phyloP scores from a whole-genome alignment of 2,113 vertebrate genomes.

The Cynopterus brachyotis region DNA sequence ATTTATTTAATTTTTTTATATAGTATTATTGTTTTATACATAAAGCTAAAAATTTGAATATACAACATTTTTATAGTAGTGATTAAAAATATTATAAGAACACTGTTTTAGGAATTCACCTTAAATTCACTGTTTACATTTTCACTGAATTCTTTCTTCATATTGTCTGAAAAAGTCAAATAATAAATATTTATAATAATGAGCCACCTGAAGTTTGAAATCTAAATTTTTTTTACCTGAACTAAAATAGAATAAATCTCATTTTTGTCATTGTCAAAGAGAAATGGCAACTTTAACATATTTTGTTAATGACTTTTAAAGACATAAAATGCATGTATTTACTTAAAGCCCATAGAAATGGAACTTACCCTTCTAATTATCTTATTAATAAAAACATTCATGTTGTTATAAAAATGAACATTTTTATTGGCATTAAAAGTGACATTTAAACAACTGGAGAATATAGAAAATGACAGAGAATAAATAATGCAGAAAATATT shows the following conservation, averaged over 20 bases:
- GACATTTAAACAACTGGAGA: neutral
- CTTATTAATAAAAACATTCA: conserved; percentile 38
- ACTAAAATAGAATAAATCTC: neutral
- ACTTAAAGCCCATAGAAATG: conserved; percentile 38
- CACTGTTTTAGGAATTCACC: neutral
- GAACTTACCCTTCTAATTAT: neutral
- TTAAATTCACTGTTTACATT: neutral
- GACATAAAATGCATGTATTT: neutral
- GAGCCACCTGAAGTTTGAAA: neutral
- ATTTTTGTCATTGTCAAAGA: neutral
- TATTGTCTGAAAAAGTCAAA: neutral
- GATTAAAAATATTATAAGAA: neutral
- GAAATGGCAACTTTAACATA: neutral
- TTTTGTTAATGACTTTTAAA: neutral
- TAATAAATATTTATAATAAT: conserved; percentile 7
- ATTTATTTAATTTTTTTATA: neutral
- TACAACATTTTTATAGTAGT: neutral
- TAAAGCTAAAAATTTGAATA: neutral
- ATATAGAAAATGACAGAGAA: neutral
- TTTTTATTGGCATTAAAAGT: neutral
- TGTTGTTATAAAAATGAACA: neutral
- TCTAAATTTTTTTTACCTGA: neutral
- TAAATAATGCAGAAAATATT: neutral
- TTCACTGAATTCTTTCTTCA: neutral
- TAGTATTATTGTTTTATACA: neutral